phyloP scores from a whole-genome alignment of 2,888 invertebrate species.

The Philhelius pedissequus region DNA sequence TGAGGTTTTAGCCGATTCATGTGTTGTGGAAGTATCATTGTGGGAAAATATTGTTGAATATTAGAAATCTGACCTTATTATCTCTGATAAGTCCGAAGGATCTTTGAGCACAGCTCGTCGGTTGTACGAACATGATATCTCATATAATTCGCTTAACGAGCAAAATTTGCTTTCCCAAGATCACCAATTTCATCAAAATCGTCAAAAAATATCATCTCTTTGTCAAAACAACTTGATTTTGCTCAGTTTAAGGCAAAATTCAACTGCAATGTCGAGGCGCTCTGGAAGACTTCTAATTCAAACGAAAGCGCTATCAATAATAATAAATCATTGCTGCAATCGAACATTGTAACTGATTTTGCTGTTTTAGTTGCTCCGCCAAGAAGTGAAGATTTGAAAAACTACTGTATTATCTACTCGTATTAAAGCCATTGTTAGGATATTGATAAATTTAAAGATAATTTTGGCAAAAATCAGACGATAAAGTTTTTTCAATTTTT shows the following conservation, averaged over 20 bases:
- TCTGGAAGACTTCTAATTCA: conserved; percentile 81
- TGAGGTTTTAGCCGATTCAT: conserved; percentile 16
- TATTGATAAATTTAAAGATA: conserved; percentile 65
- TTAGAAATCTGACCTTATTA: conserved; percentile 69
- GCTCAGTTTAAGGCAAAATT: conserved; percentile 81
- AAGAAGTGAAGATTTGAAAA: conserved; percentile 71
- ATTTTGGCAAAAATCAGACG: conserved; percentile 1
- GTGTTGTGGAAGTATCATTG: conserved; percentile 69
- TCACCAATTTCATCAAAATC: neutral
- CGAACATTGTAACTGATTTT: conserved; percentile 34
- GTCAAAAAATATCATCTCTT: conserved; percentile 12
- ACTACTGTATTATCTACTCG: conserved; percentile 75
- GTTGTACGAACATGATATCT: conserved; percentile 70
- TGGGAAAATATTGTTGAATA: conserved; percentile 68
- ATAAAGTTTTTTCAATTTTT: neutral
- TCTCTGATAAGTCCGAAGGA: conserved; percentile 68
- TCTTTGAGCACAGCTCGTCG: conserved; percentile 67
- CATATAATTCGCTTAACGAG: conserved; percentile 63
- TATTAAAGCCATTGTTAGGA: conserved; percentile 73
- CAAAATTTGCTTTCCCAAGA: neutral
- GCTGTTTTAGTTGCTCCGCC: conserved; percentile 65
- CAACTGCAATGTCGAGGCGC: conserved; percentile 84
- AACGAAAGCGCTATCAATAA: conserved; percentile 73
- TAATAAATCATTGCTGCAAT: conserved; percentile 21
- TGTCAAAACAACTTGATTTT: conserved; percentile 71